A percentile compares a stretch with the other conserved stretches of the same genome.
These are phyloP conservation scores for Peromyscus aztecus DNA, from an alignment of 2,797 vertebrate genomes.

Conservation along the genomic window DNA sequence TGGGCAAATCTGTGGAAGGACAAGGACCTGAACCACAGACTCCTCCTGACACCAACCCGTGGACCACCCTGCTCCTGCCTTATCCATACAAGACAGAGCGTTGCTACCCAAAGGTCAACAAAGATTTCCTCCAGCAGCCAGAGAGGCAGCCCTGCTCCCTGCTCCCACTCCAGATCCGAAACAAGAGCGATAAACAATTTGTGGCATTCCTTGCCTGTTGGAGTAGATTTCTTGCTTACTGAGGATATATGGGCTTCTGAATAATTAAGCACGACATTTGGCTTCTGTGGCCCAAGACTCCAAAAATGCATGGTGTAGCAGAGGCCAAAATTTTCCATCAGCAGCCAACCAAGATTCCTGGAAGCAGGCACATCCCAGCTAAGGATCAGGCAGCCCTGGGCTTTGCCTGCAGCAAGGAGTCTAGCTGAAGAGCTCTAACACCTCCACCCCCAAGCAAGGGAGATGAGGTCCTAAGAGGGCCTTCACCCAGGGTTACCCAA, in stretches of 20 bases:
- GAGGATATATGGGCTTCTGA: constrained; percentile 75
- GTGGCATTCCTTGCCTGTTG: constrained; percentile 54
- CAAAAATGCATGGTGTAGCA: constrained; percentile 48
- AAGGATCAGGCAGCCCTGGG: neutral
- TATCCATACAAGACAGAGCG: neutral
- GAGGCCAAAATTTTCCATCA: constrained; percentile 67
- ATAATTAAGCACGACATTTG: constrained; percentile 74
- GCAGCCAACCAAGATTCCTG: neutral
- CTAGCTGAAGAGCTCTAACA: neutral
- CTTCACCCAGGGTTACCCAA: neutral
- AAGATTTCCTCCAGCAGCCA: neutral
- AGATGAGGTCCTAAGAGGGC: neutral
- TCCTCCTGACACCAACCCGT: neutral
- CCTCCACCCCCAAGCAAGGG: neutral
- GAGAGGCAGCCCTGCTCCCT: neutral
- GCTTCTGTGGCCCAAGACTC: constrained; percentile 57
- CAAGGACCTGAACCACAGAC: neutral
- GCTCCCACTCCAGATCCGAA: constrained; percentile 46
- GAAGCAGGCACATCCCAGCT: neutral
- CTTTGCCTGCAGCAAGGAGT: neutral
- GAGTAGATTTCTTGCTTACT: constrained; percentile 75
- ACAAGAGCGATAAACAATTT: constrained; percentile 73
- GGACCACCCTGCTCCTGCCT: neutral
- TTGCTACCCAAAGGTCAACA: neutral
- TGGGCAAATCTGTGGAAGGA: neutral